phyloP scores from a whole-genome alignment of 2,888 invertebrate genomes.

The Acrobasis repandana region DNA sequence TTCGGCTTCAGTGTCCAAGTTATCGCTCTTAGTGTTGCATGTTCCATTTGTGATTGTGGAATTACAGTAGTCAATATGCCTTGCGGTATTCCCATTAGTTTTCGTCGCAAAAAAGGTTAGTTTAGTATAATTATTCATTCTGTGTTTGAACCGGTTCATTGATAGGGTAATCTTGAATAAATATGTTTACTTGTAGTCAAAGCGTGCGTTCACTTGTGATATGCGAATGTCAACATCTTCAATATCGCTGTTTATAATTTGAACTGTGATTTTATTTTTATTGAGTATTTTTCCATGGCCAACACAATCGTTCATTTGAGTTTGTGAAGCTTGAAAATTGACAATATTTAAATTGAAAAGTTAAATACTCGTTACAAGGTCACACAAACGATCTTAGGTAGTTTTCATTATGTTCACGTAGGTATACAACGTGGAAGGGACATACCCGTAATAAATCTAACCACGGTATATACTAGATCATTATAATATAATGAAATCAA shows the following conservation, averaged over 20 bases:
- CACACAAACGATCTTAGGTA: not conserved
- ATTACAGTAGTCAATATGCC: conserved; percentile 43
- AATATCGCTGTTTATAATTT: not conserved
- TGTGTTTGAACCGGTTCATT: conserved; percentile 19
- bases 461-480: too few relatives aligned
- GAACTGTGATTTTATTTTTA: not conserved
- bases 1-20: conserved; percentile 70
- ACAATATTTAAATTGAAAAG: not conserved
- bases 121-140: conserved; percentile 6
- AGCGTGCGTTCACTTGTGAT: conserved; percentile 6
- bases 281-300: not conserved
- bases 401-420: not conserved
- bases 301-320: not conserved
- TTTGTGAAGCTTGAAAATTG: not conserved
- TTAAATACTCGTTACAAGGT: not conserved
- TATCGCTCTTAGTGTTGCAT: conserved; percentile 62
- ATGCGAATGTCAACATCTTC: conserved; percentile 1
- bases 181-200: not conserved
- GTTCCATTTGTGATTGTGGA: conserved; percentile 51
- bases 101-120: conserved; percentile 60
- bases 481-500: too few relatives aligned
- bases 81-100: conserved; percentile 52
- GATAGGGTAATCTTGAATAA: conserved; percentile 14
- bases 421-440: too few relatives aligned
- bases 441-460: too few relatives aligned